phyloP scores from a whole-genome alignment of 2,888 invertebrate species.

The Xestia sexstrigata region DNA sequence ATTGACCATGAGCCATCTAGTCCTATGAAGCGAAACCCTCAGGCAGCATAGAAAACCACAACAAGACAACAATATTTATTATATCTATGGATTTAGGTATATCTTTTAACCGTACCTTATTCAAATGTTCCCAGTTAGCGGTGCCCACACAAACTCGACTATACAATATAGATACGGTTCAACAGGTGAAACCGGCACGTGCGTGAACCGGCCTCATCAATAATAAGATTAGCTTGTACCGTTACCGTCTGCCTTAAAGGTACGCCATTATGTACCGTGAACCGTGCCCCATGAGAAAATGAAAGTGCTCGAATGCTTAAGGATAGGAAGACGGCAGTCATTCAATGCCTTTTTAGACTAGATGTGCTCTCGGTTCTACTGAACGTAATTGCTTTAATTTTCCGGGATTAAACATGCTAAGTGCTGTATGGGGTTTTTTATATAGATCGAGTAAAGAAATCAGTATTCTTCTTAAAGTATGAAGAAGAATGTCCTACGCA shows the following conservation, averaged over 20 bases:
- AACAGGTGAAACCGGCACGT: constrained; percentile 44
- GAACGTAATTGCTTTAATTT: constrained; percentile 13
- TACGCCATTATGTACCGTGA: constrained; percentile 6
- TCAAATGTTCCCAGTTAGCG: not conserved
- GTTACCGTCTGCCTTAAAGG: constrained; percentile 41
- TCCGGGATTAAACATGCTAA: not conserved
- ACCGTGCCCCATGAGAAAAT: constrained; percentile 24
- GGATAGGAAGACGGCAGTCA: constrained; percentile 13
- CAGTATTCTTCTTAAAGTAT: too few relatives aligned
- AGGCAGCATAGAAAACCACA: not conserved
- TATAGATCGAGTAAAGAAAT: not conserved
- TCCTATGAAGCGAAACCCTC: too few relatives aligned
- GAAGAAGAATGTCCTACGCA: too few relatives aligned
- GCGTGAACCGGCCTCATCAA: constrained; percentile 48
- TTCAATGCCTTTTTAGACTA: constrained; percentile 13
- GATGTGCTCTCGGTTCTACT: not conserved
- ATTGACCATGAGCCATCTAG: too few relatives aligned
- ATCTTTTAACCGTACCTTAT: not conserved
- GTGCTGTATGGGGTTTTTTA: not conserved
- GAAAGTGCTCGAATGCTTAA: constrained; percentile 48
- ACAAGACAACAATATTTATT: not conserved
- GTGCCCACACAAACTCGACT: not conserved
- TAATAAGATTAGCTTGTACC: constrained; percentile 49
- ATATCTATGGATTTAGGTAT: too few relatives aligned
- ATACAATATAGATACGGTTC: not conserved